Conservation (phyloP, 2,888 invertebrate species). For the Sepiola atlantica region DNA sequence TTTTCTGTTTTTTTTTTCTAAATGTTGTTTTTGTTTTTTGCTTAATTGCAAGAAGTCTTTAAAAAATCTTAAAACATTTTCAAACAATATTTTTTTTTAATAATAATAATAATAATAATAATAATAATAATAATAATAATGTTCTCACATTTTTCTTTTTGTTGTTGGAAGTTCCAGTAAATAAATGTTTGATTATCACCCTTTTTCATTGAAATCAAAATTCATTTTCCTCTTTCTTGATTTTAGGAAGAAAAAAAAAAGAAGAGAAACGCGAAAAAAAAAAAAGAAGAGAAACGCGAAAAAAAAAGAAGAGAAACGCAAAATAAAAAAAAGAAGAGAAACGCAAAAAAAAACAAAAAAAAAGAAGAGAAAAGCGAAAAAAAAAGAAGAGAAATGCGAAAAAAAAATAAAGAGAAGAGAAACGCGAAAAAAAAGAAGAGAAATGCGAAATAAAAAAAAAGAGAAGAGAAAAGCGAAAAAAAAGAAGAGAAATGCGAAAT, state of each 20-base stretch:
- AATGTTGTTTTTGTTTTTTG: not conserved
- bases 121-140: not conserved
- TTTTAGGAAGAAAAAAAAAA: not conserved
- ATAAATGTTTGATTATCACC: slow-evolving; percentile 12
- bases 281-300: not conserved
- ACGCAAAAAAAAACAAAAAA: not conserved
- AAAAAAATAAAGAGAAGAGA: not conserved
- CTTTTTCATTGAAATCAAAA: not conserved
- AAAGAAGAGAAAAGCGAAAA: slow-evolving; percentile 32
- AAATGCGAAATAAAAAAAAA: too few relatives aligned
- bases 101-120: too few relatives aligned
- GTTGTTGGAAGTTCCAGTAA: slow-evolving; percentile 8
- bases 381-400: not conserved
- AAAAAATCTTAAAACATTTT: slow-evolving; percentile 32
- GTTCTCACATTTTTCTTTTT: not conserved
- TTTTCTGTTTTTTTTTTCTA: slow-evolving; percentile 22
- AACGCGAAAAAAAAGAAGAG: not conserved
- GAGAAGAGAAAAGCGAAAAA: not conserved
- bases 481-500: not conserved
- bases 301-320: not conserved
- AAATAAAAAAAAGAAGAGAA: too few relatives aligned
- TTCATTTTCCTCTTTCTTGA: slow-evolving; percentile 32
- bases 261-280: not conserved
- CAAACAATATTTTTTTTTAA: not conserved
- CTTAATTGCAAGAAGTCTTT: slow-evolving; percentile 21